Percentiles rank a stretch among this genome's conserved stretches.
Evolutionary conservation across 2,888 invertebrate genomes (phyloP).

Genomic region (Ryuthela nishihirai): DNA sequence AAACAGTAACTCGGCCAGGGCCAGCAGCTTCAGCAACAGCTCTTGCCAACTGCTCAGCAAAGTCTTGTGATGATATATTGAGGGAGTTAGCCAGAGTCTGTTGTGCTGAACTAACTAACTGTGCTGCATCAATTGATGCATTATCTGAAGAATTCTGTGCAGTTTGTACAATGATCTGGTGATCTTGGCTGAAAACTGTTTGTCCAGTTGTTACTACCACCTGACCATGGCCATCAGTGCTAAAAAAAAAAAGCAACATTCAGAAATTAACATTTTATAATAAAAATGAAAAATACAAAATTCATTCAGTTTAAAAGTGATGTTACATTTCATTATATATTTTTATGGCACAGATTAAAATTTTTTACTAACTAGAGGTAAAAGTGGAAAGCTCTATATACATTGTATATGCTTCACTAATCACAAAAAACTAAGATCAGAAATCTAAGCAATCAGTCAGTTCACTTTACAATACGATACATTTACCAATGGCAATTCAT

Average conservation of each 20-base stretch:
- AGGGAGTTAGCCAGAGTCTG: conserved; percentile 14
- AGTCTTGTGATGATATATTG: conserved; percentile 27
- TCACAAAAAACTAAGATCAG: too few relatives aligned
- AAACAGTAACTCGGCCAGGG: conserved; percentile 28
- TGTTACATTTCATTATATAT: too few relatives aligned
- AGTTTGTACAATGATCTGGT: conserved; percentile 35
- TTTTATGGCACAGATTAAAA: too few relatives aligned
- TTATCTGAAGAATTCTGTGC: conserved; percentile 15
- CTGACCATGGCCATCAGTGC: conserved; percentile 28
- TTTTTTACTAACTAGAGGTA: too few relatives aligned
- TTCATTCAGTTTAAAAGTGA: background rate
- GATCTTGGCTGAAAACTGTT: conserved; percentile 17
- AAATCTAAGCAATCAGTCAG: too few relatives aligned
- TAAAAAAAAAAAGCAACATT: conserved; percentile 5
- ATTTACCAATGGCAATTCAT: too few relatives aligned
- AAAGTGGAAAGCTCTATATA: too few relatives aligned
- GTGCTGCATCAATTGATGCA: conserved; percentile 19
- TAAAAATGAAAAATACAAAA: background rate
- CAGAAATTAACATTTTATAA: background rate
- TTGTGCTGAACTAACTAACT: conserved; percentile 24
- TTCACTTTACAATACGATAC: too few relatives aligned
- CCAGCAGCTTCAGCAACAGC: conserved; percentile 36
- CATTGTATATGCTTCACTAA: too few relatives aligned
- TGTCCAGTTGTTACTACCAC: conserved; percentile 25
- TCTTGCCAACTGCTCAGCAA: conserved; percentile 35